Conservation (phyloP, 2,888 invertebrate genomes). For the Ophion slaviceki region DNA sequence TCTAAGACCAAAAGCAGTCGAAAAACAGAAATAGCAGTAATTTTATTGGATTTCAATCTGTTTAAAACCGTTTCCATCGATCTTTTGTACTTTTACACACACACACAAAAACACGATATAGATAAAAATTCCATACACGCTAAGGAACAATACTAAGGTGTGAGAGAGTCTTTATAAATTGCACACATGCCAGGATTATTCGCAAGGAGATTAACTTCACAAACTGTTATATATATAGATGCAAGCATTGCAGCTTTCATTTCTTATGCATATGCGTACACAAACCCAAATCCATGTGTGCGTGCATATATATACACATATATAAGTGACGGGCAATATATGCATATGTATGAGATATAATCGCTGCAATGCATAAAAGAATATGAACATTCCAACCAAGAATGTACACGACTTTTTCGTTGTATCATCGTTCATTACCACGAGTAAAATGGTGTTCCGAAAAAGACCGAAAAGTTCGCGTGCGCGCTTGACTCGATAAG, state of each 20-base stretch:
- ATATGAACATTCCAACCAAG: conserved; percentile 37
- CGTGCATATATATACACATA: not conserved
- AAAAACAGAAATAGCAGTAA: no score
- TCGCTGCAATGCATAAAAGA: conserved; percentile 25
- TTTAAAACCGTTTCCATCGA: no score
- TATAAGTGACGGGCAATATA: conserved; percentile 9
- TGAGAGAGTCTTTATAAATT: conserved; percentile 48
- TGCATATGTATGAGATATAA: conserved; percentile 51
- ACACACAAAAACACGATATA: not conserved
- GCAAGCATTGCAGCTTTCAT: no score
- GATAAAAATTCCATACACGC: conserved; percentile 10
- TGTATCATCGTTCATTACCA: conserved; percentile 11
- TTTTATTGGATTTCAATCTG: no score
- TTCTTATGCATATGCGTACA: not conserved
- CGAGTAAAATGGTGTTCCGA: not conserved
- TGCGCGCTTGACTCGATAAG: not conserved
- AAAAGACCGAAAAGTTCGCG: not conserved
- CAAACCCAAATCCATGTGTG: not conserved
- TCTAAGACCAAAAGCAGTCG: no score
- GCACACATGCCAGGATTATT: conserved; percentile 34
- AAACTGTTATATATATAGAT: not conserved
- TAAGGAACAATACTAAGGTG: conserved; percentile 55
- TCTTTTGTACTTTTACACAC: no score
- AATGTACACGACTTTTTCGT: conserved; percentile 38
- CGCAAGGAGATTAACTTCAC: conserved; percentile 35